Percentiles rank a stretch among this genome's conserved stretches.
These are phyloP conservation scores for Pseudanteris insignis DNA, from an alignment of 2,888 invertebrate species.

Conservation along the genomic window DNA sequence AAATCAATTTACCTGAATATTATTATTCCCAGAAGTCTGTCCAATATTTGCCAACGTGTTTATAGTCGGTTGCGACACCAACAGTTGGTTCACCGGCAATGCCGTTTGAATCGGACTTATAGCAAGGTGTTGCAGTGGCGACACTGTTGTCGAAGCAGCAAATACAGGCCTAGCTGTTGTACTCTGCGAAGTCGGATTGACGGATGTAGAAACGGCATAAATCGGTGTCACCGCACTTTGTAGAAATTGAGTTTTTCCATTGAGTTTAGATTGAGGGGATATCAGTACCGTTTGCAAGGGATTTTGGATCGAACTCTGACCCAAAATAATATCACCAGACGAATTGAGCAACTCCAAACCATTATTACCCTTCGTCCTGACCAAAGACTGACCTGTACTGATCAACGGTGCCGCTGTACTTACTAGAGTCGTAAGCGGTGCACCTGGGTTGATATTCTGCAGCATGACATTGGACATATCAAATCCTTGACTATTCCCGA, in stretches of 20 bases:
- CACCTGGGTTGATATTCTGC: slow-evolving; percentile 53
- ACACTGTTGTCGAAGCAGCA: slow-evolving; percentile 41
- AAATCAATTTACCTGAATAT: slow-evolving; percentile 44
- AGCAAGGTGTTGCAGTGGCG: slow-evolving; percentile 44
- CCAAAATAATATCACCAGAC: slow-evolving; percentile 59
- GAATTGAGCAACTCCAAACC: slow-evolving; percentile 50
- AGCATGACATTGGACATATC: slow-evolving; percentile 66
- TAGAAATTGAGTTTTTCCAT: slow-evolving; percentile 50
- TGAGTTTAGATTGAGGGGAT: slow-evolving; percentile 51
- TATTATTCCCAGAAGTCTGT: slow-evolving; percentile 36
- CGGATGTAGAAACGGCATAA: slow-evolving; percentile 50
- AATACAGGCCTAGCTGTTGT: slow-evolving; percentile 46
- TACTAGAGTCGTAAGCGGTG: slow-evolving; percentile 47
- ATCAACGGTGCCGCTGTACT: slow-evolving; percentile 53
- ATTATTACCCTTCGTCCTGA: slow-evolving; percentile 36
- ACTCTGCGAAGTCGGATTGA: slow-evolving; percentile 42
- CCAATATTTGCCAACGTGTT: slow-evolving; percentile 49
- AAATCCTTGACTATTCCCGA: slow-evolving; percentile 67
- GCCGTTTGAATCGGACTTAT: slow-evolving; percentile 28
- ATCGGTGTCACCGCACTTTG: slow-evolving; percentile 55
- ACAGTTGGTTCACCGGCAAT: slow-evolving; percentile 44
- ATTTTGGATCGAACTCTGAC: slow-evolving; percentile 57
- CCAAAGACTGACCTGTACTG: slow-evolving; percentile 46
- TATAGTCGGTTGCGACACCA: slow-evolving; percentile 53
- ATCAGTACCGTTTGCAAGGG: slow-evolving; percentile 53